A percentile compares a stretch with the other conserved stretches of the same genome.
These are phyloP conservation scores for Bombyx mori DNA, from an alignment of 1,140 invertebrate species.

Conservation along the genomic window DNA sequence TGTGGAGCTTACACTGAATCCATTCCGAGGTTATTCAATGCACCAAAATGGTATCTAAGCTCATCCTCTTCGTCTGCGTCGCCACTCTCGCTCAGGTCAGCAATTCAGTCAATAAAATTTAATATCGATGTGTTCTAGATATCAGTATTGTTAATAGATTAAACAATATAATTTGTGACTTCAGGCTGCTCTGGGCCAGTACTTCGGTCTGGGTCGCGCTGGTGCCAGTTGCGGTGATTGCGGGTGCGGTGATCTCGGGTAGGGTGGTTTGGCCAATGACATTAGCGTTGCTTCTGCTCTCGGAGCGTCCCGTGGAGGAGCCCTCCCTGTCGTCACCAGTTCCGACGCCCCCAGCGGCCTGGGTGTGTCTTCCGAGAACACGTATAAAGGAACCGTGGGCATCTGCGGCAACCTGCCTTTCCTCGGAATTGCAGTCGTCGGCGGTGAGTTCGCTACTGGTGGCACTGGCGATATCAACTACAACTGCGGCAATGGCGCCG, in stretches of 20 bases:
- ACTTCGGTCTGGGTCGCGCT: not conserved
- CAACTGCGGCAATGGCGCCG: slow-evolving; percentile 19
- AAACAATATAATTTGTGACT: not conserved
- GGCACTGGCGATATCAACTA: slow-evolving; percentile 25
- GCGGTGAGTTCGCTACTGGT: slow-evolving; percentile 22
- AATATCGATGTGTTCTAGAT: not conserved
- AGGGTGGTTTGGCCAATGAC: no score
- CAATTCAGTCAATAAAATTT: no score
- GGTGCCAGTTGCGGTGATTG: not conserved
- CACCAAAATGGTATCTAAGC: slow-evolving; percentile 2
- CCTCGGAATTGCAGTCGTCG: slow-evolving; percentile 11
- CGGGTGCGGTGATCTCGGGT: not conserved
- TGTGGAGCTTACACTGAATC: slow-evolving; percentile 1
- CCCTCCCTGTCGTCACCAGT: slow-evolving; percentile 17
- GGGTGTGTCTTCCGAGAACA: slow-evolving; percentile 14
- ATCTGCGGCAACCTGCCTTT: slow-evolving; percentile 9
- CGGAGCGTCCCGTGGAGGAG: no score
- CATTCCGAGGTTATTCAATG: not conserved
- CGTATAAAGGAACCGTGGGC: slow-evolving; percentile 4
- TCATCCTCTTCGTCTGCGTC: slow-evolving; percentile 2
- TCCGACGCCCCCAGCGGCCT: slow-evolving; percentile 28
- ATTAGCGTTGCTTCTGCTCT: no score
- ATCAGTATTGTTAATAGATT: not conserved
- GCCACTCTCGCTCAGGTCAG: slow-evolving; percentile 4
- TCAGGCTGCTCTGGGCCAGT: slow-evolving; percentile 2